Conservation (phyloP, 2,888 invertebrate genomes). For the Ptilodon capucinus region DNA sequence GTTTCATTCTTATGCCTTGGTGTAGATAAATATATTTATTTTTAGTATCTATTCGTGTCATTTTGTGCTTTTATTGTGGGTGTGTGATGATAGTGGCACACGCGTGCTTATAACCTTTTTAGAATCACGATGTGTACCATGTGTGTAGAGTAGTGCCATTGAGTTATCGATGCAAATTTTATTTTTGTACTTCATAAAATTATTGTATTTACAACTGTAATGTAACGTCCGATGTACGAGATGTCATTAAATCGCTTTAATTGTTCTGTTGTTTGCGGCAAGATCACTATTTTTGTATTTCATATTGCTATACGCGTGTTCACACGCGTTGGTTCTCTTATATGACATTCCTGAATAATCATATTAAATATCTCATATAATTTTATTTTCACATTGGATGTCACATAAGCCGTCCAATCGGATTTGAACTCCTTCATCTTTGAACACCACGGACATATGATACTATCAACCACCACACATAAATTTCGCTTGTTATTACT, state of each 20-base stretch:
- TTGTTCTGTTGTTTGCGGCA: slow-evolving; percentile 2
- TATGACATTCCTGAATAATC: slow-evolving; percentile 22
- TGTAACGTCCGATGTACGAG: slow-evolving; percentile 17
- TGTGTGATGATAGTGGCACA: slow-evolving; percentile 5
- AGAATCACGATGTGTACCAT: slow-evolving; percentile 18
- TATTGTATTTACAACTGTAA: too few species aligned
- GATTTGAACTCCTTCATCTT: too few species aligned
- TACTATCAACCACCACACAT: not conserved
- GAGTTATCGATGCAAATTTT: slow-evolving; percentile 46
- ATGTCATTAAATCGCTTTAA: not conserved
- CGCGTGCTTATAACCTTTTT: slow-evolving; percentile 6
- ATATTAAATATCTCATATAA: slow-evolving; percentile 1
- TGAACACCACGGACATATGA: too few species aligned
- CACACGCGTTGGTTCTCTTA: not conserved
- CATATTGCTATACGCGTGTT: not conserved
- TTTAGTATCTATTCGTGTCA: slow-evolving; percentile 22
- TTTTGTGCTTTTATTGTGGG: not conserved
- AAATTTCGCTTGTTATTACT: not conserved
- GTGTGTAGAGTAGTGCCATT: slow-evolving; percentile 45
- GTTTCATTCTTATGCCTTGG: slow-evolving; percentile 1
- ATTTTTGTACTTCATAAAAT: slow-evolving; percentile 45
- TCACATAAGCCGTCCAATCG: slow-evolving; percentile 7
- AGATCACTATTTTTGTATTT: slow-evolving; percentile 7
- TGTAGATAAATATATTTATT: slow-evolving; percentile 22
- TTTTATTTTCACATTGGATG: not conserved